Base-by-base conservation (phyloP, 2,113 vertebrate species). In the Xiphophorus hellerii region DNA sequence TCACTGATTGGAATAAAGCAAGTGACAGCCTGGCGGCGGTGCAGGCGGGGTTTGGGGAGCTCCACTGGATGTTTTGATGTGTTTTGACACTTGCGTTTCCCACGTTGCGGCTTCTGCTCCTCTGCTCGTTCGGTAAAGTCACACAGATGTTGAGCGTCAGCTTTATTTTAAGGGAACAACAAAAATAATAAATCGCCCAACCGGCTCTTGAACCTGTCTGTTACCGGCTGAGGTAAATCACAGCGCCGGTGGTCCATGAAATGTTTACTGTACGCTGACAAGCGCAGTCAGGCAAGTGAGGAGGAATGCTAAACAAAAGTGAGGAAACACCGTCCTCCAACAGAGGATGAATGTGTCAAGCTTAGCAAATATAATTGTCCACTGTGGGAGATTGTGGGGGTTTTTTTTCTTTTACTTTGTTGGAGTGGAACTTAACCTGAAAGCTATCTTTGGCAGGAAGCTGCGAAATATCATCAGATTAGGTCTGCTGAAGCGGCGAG, bases 381-480 rank as follows among this genome's bases (percentile, higher is more conserved):
- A 39, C 33, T 62, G 70, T 44, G 35, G 11, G 2, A 28, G 30
- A 30, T 22, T 30, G 29, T 37, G 5, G n/a, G n/a, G n/a, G n/a
- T n/a, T n/a, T n/a, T 37, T 37, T 10, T 37, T 25, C 3, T 58
- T 58, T n/a, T 58, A n/a, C 51, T 58, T 58, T 58, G 20, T 58
- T 25, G 11, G 37, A 66, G 28, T 39, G 33, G 13, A 66, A 66
- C 22, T n/a, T 33, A 9, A 20, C 44, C 37, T 28, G 42, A 44
- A 27, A 28, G 37, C 20, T 20, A 12, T 22, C 17, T 8, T 14
- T 0, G 69, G 3, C 13, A 29, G 3, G 8, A 66, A 29, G 8
- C 29, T 13, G 42, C 37, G 69, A 74, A 87, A 88, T 78, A 76
- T 44, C 80, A 82, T 84, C 82, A 83, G 81, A 76, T 77, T 61